These are phyloP conservation scores for Hypotaenidia philippensis DNA, from an alignment of 2,797 vertebrate genomes.

Conservation along the genomic window DNA sequence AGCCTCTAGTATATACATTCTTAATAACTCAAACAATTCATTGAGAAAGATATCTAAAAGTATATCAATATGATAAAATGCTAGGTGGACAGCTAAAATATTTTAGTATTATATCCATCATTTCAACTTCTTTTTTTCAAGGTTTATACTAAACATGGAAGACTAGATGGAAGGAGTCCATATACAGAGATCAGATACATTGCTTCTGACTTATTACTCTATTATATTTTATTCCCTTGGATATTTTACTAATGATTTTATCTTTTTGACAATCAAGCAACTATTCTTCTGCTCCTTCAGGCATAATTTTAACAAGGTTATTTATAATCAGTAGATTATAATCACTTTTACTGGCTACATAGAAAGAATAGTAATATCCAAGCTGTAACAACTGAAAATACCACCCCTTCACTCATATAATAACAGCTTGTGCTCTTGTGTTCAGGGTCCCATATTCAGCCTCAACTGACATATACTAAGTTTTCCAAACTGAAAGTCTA, in stretches of 20 bases:
- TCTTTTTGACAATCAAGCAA: slow-evolving; percentile 26
- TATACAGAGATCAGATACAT: background rate
- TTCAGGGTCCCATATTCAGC: background rate
- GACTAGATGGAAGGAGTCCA: background rate
- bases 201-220: background rate
- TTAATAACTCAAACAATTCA: background rate
- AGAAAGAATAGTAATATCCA: background rate
- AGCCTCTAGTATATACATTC: background rate
- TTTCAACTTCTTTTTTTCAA: background rate
- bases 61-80: background rate
- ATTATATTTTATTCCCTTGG: slow-evolving; percentile 8
- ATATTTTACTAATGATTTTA: slow-evolving; percentile 45
- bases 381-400: background rate
- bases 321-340: slow-evolving; percentile 20
- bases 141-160: background rate
- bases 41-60: background rate
- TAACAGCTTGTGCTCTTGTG: background rate
- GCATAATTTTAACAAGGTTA: background rate
- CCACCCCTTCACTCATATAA: background rate
- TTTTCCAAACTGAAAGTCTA: background rate
- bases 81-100: background rate
- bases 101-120: background rate
- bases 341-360: background rate
- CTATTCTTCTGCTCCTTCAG: background rate
- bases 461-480: background rate